These are phyloP conservation scores for Coronaproctus castanopsis DNA, from an alignment of 2,888 invertebrate species.

Conservation along the genomic window DNA sequence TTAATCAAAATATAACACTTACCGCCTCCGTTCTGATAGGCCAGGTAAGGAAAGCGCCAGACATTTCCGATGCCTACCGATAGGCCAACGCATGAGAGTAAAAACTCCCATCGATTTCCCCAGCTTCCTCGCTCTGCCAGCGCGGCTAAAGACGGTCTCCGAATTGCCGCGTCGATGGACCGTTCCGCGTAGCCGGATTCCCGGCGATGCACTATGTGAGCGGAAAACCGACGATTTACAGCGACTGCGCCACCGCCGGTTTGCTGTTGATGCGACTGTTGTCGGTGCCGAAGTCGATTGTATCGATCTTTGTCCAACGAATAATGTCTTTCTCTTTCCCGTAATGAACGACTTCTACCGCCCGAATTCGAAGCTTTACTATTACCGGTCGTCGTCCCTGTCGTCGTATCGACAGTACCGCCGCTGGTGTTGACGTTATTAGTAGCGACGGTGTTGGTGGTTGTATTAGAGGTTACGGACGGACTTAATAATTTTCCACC, in stretches of 20 bases:
- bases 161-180: constrained; percentile 23
- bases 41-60: constrained; percentile 70
- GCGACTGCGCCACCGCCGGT: background rate
- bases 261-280: constrained; percentile 2
- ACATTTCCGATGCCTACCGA: constrained; percentile 71
- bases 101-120: constrained; percentile 39
- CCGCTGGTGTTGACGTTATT: background rate
- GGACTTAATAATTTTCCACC: no score
- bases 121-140: constrained; percentile 26
- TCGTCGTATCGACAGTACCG: background rate
- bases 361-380: no score
- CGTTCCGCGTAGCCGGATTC: constrained; percentile 21
- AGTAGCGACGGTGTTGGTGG: no score
- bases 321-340: constrained; percentile 18
- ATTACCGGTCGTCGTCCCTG: background rate
- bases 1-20: no score
- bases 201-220: constrained; percentile 22
- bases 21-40: constrained; percentile 73
- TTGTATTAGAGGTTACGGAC: no score
- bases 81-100: constrained; percentile 61
- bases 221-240: constrained; percentile 21
- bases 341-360: constrained; percentile 20
- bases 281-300: constrained; percentile 1
- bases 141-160: constrained; percentile 23
- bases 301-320: constrained; percentile 15